A percentile compares a stretch with the other conserved stretches of the same genome.
phyloP scores from a whole-genome alignment of 1,140 invertebrate species.

The Popillia japonica region DNA sequence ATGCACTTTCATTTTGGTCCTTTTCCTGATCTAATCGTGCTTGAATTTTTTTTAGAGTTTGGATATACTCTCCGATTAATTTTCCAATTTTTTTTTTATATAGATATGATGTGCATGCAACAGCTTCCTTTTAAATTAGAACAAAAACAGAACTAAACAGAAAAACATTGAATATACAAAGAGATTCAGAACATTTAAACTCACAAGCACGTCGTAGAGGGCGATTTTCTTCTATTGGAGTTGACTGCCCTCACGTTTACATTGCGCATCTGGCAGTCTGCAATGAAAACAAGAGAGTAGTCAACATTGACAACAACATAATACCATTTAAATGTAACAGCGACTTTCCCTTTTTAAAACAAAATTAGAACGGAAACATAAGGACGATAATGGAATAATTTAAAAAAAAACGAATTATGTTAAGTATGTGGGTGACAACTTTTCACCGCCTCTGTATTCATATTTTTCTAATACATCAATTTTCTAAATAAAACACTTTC shows the following conservation, averaged over 20 bases:
- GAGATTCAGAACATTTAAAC: conserved; percentile 61
- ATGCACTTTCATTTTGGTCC: background rate
- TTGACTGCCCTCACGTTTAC: conserved; percentile 78
- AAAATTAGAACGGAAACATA: background rate
- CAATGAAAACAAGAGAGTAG: conserved; percentile 69
- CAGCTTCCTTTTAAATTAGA: too few species aligned
- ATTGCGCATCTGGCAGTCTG: conserved; percentile 79
- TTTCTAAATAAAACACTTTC: background rate
- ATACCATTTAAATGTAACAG: conserved; percentile 38
- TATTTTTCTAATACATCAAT: background rate
- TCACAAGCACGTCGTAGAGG: conserved; percentile 76
- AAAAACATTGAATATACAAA: conserved; percentile 67
- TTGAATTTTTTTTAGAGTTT: conserved; percentile 26
- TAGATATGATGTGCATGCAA: conserved; percentile 44
- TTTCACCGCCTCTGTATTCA: background rate
- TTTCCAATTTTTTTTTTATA: background rate
- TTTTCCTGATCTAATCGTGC: background rate
- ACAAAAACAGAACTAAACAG: too few species aligned
- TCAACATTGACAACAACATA: conserved; percentile 55
- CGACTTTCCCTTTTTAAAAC: background rate
- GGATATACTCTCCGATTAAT: conserved; percentile 25
- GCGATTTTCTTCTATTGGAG: conserved; percentile 75
- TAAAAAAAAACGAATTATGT: too few species aligned
- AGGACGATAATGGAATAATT: too few species aligned
- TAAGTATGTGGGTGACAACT: background rate